Conservation (phyloP, 2,113 vertebrate genomes). For the Morone saxatilis region DNA sequence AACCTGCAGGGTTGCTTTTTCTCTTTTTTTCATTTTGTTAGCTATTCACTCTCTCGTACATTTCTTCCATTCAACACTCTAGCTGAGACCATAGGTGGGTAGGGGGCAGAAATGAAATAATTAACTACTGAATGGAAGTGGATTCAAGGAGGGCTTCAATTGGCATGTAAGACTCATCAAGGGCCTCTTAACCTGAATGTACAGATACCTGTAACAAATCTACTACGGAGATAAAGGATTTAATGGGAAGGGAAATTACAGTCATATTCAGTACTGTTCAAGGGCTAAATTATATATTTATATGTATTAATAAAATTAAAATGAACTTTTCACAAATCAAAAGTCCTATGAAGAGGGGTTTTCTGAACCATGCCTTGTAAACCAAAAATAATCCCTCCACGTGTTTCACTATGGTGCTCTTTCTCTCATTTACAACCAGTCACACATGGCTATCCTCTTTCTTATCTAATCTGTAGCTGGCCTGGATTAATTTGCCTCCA, state of each 20-base stretch:
- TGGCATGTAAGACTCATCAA: background rate
- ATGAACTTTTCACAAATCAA: slow-evolving; percentile 14
- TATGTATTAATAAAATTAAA: slow-evolving; percentile 19
- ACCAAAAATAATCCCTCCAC: slow-evolving; percentile 59
- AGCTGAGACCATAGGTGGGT: background rate
- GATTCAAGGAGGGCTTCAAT: background rate
- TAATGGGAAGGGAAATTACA: background rate
- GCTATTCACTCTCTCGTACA: slow-evolving; percentile 32
- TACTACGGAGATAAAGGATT: background rate
- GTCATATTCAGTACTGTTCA: background rate
- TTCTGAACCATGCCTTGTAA: slow-evolving; percentile 32
- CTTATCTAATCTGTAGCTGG: slow-evolving; percentile 60
- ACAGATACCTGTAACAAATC: slow-evolving; percentile 1
- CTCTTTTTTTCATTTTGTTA: slow-evolving; percentile 27
- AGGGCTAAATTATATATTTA: background rate
- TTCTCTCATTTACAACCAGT: slow-evolving; percentile 31
- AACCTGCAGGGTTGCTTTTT: slow-evolving; percentile 52
- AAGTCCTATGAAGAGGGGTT: slow-evolving; percentile 36
- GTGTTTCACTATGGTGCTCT: slow-evolving; percentile 21
- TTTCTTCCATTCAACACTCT: slow-evolving; percentile 15
- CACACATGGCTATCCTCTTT: slow-evolving; percentile 26
- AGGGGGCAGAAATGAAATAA: slow-evolving; percentile 29
- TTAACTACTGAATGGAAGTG: slow-evolving; percentile 12
- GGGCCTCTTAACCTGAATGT: background rate
- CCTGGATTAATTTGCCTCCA: slow-evolving; percentile 52